Conservation (phyloP, 1,140 invertebrate species). For the Ridgeia piscesae region DNA sequence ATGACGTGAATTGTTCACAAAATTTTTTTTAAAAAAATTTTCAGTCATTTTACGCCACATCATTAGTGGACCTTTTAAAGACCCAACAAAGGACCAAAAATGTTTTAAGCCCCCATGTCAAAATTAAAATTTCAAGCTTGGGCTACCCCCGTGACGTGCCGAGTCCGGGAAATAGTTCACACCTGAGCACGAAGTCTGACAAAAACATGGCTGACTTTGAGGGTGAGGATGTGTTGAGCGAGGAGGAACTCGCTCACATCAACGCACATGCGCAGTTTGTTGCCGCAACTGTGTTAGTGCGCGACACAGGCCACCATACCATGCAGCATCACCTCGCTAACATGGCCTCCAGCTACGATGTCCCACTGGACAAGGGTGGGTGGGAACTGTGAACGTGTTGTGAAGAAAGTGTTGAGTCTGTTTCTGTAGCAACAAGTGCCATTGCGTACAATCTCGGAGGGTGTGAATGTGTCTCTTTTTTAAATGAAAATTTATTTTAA, state of each 20-base stretch:
- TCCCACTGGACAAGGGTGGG: background rate
- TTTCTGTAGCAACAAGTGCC: too few species aligned
- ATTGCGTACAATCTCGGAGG: too few species aligned
- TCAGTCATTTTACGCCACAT: too few species aligned
- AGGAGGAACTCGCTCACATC: slow-evolving; percentile 67
- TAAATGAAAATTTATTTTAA: background rate
- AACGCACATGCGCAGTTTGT: slow-evolving; percentile 47
- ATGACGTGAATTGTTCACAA: too few species aligned
- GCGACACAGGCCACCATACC: slow-evolving; percentile 50
- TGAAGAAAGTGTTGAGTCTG: too few species aligned
- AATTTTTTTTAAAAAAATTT: too few species aligned
- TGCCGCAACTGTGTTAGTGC: background rate
- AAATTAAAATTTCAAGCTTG: too few species aligned
- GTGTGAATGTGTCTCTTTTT: background rate
- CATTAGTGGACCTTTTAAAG: too few species aligned
- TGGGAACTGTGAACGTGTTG: too few species aligned
- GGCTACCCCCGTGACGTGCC: slow-evolving; percentile 65
- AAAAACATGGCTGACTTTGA: slow-evolving; percentile 94
- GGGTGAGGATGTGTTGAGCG: slow-evolving; percentile 81
- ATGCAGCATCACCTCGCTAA: slow-evolving; percentile 54
- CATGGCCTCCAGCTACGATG: slow-evolving; percentile 44
- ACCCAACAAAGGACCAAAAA: too few species aligned
- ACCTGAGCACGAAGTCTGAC: slow-evolving; percentile 89
- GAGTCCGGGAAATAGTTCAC: slow-evolving; percentile 68
- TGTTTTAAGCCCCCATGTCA: too few species aligned